Evolutionary conservation across 2,113 vertebrate genomes (phyloP), one percentile per base, ranked within the genome.

Genomic region (Syrmaticus mikado): DNA sequence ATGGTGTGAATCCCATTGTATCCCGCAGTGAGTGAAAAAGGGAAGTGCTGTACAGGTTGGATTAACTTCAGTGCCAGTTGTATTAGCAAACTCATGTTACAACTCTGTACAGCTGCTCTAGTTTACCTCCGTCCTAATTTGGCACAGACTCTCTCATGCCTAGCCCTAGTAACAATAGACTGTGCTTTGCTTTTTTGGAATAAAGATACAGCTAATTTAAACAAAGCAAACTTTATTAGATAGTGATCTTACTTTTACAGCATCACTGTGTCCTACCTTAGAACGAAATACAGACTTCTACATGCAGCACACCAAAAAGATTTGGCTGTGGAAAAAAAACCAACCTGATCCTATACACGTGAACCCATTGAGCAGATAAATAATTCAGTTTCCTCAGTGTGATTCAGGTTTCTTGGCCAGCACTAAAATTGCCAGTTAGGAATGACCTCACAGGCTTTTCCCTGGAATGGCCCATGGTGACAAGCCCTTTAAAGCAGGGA

Each of bases 41-140:
- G 38, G 81, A 88, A 90, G 64, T 40, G n/a, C 81, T 76, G 53
- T 55, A 34, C 21, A 55, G 68, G 90, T 94, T 86, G 83, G 74
- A 92, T 89, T 55, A 65, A 89, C 84, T 96, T 97, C 64, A 88
- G 48, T 80, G 94, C 94, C 89, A 95, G 19, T 95, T 95, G 85
- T 61, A 48, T 89, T 85, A 93, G 85, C 70, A 92, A 92, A 70
- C 92, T 89, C 70, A 74, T 46, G 32, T 92, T 88, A 90, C 73
- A 91, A 25, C 61, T 85, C 60, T 73, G 40, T 72, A 36, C 11
- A 48, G 46, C 55, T 92, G 83, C 90, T 95, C 90, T 94, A 87
- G 85, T 85, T 94, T 78, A 64, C 52, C 40, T 88, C 72, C 18
- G 28, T 87, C 57, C 36, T 52, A 43, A 30, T 88, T 75, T 2